phyloP scores from a whole-genome alignment of 2,888 invertebrate genomes.

The Sisyra terminalis region DNA sequence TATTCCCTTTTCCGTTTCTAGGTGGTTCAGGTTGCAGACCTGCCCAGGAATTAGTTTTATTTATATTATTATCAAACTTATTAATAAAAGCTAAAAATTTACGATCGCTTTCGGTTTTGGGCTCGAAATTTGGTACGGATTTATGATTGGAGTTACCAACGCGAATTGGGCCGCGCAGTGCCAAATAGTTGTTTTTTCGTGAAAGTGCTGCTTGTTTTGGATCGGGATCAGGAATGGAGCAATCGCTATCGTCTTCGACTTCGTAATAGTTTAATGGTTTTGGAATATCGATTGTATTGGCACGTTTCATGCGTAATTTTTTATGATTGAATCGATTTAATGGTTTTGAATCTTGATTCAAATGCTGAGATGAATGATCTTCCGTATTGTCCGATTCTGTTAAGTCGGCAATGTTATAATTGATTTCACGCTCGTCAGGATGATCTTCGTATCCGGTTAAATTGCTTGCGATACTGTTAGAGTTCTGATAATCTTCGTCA shows the following conservation, averaged over 20 bases:
- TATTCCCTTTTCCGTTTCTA: slow-evolving; percentile 25
- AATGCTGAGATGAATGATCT: slow-evolving; percentile 7
- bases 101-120: slow-evolving; percentile 71
- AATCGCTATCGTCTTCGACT: slow-evolving; percentile 25
- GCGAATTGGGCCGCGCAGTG: slow-evolving; percentile 39
- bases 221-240: slow-evolving; percentile 21
- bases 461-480: not conserved
- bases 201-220: slow-evolving; percentile 19
- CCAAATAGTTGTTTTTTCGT: slow-evolving; percentile 25
- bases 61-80: slow-evolving; percentile 42
- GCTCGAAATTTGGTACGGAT: slow-evolving; percentile 49
- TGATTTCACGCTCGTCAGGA: not conserved
- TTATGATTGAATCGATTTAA: slow-evolving; percentile 38
- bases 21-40: slow-evolving; percentile 6
- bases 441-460: not conserved
- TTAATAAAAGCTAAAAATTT: slow-evolving; percentile 73
- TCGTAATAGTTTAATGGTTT: slow-evolving; percentile 37
- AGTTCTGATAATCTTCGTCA: not conserved
- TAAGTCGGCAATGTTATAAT: no score
- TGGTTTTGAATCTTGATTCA: slow-evolving; percentile 21
- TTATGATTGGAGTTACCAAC: slow-evolving; percentile 28
- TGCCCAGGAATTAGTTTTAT: slow-evolving; percentile 10
- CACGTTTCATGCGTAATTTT: slow-evolving; percentile 67
- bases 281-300: slow-evolving; percentile 79
- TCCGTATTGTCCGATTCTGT: slow-evolving; percentile 3